Percentiles rank a stretch among this genome's conserved stretches.
phyloP scores from a whole-genome alignment of 2,797 vertebrate species.

The Somateria mollissima region DNA sequence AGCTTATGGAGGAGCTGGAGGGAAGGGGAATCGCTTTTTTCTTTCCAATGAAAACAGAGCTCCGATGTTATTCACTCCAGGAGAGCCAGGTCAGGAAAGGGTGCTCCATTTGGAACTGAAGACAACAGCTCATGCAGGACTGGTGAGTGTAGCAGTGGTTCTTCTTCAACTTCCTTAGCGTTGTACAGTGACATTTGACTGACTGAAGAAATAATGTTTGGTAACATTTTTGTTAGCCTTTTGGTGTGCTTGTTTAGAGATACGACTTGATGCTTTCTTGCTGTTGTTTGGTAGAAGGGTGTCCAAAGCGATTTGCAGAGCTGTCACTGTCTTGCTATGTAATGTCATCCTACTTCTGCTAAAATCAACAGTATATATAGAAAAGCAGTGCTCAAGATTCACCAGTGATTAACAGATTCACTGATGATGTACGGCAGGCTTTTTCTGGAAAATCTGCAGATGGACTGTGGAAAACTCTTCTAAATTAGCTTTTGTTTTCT shows the following conservation, averaged over 20 bases:
- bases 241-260: neutral
- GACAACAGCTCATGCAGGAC: slow-evolving; percentile 92
- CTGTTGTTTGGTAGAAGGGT: neutral
- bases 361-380: neutral
- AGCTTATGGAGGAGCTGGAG: slow-evolving; percentile 88
- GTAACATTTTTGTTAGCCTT: neutral
- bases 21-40: slow-evolving; percentile 95
- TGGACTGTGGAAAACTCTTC: neutral
- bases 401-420: neutral
- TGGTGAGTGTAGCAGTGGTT: slow-evolving; percentile 79
- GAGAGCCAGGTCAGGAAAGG: slow-evolving; percentile 86
- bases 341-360: neutral
- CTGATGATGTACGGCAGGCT: neutral
- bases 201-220: slow-evolving; percentile 1
- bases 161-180: neutral
- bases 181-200: neutral
- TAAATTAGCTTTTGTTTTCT: neutral
- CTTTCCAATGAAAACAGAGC: slow-evolving; percentile 93
- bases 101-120: slow-evolving; percentile 89
- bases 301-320: neutral
- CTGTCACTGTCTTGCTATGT: neutral
- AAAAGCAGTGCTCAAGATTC: neutral
- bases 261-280: neutral
- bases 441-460: neutral
- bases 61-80: slow-evolving; percentile 81